Base-by-base conservation (phyloP, 2,888 invertebrate species). In the Nemotelus pantherinus region DNA sequence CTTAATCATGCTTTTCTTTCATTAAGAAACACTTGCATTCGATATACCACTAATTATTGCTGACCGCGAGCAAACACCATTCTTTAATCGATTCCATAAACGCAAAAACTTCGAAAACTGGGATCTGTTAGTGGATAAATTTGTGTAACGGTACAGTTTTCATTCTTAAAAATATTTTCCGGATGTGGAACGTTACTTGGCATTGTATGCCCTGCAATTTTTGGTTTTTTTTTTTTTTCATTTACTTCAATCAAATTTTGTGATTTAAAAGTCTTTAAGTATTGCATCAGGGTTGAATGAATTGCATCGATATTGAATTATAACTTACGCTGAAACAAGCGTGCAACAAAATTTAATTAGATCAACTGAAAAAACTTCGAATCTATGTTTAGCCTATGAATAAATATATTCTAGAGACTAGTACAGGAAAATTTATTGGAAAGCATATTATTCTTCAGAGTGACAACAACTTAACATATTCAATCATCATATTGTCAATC, bases 11-110 rank as follows among this genome's bases (percentile, higher is more conserved):
- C 10, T 25, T 48, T 67, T 67, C 39, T 48, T 67, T 67, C 50
- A 67, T 67, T 67, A 67, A 45, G 67, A 47, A 67, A 67, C 67
- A 47, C 67, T 60, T 67, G 48, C 47, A 67, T 48, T 9, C 50
- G 44, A 25, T 64, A 3, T 67, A 67, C 67, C 47, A 67, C 67
- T 67, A 48, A 67, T n/a, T 47, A 67, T 48, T 47, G 67, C n/a
- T 48, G 47, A 67, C 47, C 67, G 44, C 10, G 48, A 9, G 10
- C n/a, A 65, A 67, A 67, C 65, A 67, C 67, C 10, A 67, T 67
- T 67, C 2, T 67, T 67, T 10, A 2, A n/a, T 25, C 50, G 2
- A 10, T 64, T 47, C n/a, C 44, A 67, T 48, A 67, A 67, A 10
- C 47, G 7, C 45, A 67, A 65, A 67, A 67, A 48, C n/a, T 3